Conservation (phyloP, 2,888 invertebrate species). For the Achlya flavicornis region DNA sequence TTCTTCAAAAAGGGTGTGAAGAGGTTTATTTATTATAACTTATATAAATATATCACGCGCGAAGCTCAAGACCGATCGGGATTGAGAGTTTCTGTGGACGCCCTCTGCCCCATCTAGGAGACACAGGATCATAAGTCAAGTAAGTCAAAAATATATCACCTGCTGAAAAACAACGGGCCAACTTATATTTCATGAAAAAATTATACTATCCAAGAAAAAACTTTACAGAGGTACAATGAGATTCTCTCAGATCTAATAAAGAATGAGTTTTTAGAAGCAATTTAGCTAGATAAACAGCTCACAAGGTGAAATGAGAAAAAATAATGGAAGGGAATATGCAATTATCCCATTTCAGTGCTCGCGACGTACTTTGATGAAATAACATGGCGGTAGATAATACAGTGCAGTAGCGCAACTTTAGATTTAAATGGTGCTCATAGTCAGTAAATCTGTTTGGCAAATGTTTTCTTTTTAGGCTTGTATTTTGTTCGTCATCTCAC, state of each 20-base stretch:
- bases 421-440: not conserved
- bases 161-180: not conserved
- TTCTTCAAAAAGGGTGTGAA: too few relatives aligned
- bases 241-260: constrained; percentile 23
- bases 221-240: not conserved
- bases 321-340: constrained; percentile 61
- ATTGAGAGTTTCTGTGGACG: too few relatives aligned
- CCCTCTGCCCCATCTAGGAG: too few relatives aligned
- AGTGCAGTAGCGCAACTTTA: constrained; percentile 11
- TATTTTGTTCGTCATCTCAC: too few relatives aligned
- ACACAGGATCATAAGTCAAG: too few relatives aligned
- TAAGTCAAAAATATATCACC: too few relatives aligned
- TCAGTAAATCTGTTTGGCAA: too few relatives aligned
- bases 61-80: too few relatives aligned
- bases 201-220: not conserved
- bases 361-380: constrained; percentile 36
- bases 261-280: constrained; percentile 50
- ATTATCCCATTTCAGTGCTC: constrained; percentile 71
- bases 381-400: constrained; percentile 24
- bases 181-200: not conserved
- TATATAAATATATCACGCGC: too few relatives aligned
- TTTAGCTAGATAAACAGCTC: constrained; percentile 55
- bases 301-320: constrained; percentile 64
- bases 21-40: too few relatives aligned
- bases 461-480: too few relatives aligned